Conservation (phyloP, 2,797 vertebrate genomes). For the Prunella strophiata region DNA sequence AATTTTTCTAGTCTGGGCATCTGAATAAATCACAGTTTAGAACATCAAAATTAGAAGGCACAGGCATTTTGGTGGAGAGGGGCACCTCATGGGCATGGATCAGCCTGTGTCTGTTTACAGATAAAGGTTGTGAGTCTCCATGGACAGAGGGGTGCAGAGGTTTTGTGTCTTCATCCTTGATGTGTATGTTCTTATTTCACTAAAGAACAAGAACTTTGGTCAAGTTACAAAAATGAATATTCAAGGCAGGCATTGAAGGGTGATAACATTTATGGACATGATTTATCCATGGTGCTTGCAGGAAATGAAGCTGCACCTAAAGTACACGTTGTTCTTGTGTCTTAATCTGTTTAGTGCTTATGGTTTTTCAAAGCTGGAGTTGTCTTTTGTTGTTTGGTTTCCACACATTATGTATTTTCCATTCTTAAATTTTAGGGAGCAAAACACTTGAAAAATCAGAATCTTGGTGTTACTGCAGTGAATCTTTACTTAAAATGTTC, state of each 20-base stretch:
- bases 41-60: neutral
- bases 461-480: neutral
- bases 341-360: neutral
- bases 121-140: neutral
- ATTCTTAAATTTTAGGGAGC: neutral
- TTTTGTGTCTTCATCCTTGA: neutral
- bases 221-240: neutral
- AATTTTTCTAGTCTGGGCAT: neutral
- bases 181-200: neutral
- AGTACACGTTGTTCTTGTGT: fast-evolving
- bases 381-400: neutral
- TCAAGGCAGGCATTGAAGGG: neutral
- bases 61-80: neutral
- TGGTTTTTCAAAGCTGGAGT: neutral
- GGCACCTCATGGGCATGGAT: neutral
- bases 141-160: neutral
- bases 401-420: neutral
- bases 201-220: neutral
- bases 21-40: neutral
- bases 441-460: neutral
- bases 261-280: neutral
- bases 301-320: neutral
- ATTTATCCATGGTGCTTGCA: neutral
- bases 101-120: neutral
- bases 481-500: neutral